Conservation (phyloP, 2,888 invertebrate genomes). For the Meliscaeva auricollis region DNA sequence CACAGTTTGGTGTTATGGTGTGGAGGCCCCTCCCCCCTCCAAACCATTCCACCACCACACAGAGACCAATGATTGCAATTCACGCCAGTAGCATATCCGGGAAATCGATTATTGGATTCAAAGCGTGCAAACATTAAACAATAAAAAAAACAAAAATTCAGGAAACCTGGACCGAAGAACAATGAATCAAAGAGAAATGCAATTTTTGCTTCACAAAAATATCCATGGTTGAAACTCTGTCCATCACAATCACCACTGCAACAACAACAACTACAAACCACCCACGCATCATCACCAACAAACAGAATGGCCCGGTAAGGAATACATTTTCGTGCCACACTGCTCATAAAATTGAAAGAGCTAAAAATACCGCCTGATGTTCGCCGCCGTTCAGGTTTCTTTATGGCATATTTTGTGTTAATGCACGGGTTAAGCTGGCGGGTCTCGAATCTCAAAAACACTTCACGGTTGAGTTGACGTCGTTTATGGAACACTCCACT, state of each 20-base stretch:
- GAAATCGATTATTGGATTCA: constrained; percentile 71
- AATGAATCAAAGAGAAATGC: constrained; percentile 62
- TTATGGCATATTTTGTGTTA: constrained; percentile 60
- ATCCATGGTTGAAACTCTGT: constrained; percentile 53
- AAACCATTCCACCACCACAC: neutral
- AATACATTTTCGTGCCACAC: neutral
- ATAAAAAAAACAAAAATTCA: neutral
- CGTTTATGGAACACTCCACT: constrained; percentile 70
- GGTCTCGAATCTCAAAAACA: constrained; percentile 46
- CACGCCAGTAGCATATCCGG: constrained; percentile 58
- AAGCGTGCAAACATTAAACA: constrained; percentile 40
- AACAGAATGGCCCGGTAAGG: neutral
- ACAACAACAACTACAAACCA: neutral
- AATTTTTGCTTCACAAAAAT: constrained; percentile 36
- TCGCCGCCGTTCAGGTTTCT: constrained; percentile 30
- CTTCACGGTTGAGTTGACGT: constrained; percentile 71
- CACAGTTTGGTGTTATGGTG: constrained; percentile 52
- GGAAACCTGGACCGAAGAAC: constrained; percentile 29
- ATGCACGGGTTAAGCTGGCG: constrained; percentile 70
- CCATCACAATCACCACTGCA: constrained; percentile 14
- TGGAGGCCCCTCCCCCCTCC: neutral
- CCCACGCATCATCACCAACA: neutral
- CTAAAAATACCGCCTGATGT: constrained; percentile 64
- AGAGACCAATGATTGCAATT: constrained; percentile 64
- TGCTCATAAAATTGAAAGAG: constrained; percentile 37